Evolutionary conservation across 2,113 vertebrate species (phyloP).

Genomic region (Heterotis niloticus): DNA sequence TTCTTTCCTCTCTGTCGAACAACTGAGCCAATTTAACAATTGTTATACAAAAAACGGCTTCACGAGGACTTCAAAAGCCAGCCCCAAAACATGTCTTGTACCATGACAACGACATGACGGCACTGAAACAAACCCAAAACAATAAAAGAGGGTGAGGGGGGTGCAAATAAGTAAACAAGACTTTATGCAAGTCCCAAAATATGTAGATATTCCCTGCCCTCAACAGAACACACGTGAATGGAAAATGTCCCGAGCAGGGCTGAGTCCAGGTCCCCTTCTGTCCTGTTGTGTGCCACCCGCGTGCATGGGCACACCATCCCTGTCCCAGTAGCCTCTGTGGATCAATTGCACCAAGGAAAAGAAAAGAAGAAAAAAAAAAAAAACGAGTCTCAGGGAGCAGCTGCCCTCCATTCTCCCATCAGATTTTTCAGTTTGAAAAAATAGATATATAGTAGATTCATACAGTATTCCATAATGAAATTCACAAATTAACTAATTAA

Average conservation of each 20-base stretch:
- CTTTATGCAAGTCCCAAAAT: constrained; percentile 50
- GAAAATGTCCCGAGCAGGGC: constrained; percentile 8
- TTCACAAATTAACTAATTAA: constrained; percentile 56
- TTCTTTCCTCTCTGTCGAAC: constrained; percentile 50
- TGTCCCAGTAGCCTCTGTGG: background rate
- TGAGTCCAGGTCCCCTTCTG: too few relatives aligned
- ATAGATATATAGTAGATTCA: constrained; percentile 70
- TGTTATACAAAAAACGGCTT: constrained; percentile 56
- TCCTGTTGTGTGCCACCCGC: background rate
- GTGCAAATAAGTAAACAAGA: constrained; percentile 53
- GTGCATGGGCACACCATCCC: background rate
- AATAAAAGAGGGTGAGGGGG: background rate
- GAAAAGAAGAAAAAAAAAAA: background rate
- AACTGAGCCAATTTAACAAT: constrained; percentile 56
- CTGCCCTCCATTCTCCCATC: background rate
- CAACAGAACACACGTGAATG: constrained; percentile 51
- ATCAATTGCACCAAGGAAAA: background rate
- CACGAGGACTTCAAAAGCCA: background rate
- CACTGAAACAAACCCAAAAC: constrained; percentile 11
- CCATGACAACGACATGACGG: constrained; percentile 45
- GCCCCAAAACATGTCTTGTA: background rate
- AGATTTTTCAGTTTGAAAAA: constrained; percentile 37
- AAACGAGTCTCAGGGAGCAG: background rate
- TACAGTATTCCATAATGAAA: constrained; percentile 77
- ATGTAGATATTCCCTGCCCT: constrained; percentile 57